A percentile compares a stretch with the other conserved stretches of the same genome.
Conservation (phyloP, 2,797 vertebrate species). For the Darevskia nairensis region DNA sequence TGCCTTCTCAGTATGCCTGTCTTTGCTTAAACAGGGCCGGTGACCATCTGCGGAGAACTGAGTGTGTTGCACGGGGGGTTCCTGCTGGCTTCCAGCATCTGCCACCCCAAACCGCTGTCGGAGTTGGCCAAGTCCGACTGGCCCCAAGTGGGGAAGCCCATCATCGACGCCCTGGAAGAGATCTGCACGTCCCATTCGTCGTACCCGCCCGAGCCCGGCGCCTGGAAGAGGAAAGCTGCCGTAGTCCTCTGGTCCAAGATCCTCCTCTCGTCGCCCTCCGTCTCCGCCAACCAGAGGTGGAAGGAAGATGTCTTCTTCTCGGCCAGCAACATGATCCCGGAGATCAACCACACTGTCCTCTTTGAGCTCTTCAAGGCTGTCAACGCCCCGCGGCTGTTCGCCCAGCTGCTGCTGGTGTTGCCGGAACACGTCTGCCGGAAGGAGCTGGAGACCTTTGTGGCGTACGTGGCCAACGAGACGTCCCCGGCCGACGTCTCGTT, state of each 20-base stretch:
- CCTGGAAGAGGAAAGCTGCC: conserved; percentile 84
- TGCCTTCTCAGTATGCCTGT: not conserved
- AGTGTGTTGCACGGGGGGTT: conserved; percentile 92
- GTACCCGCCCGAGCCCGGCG: conserved; percentile 44
- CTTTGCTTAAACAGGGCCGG: conserved; percentile 77
- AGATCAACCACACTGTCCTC: conserved; percentile 80
- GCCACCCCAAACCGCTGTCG: conserved; percentile 80
- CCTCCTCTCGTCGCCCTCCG: conserved; percentile 64
- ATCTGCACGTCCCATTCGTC: conserved; percentile 64
- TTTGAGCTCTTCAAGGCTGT: conserved; percentile 88
- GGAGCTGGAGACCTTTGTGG: conserved; percentile 81
- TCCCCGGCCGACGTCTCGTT: conserved; percentile 79
- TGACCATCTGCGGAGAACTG: conserved; percentile 86
- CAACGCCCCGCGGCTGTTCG: conserved; percentile 73
- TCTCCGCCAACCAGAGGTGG: conserved; percentile 81
- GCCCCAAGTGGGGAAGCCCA: conserved; percentile 79
- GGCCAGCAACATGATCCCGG: conserved; percentile 86
- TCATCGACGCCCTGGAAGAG: conserved; percentile 85
- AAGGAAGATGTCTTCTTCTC: conserved; percentile 89
- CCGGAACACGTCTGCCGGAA: conserved; percentile 65
- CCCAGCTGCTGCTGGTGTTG: conserved; percentile 84
- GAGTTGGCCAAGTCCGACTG: conserved; percentile 88
- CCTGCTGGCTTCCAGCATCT: conserved; percentile 84
- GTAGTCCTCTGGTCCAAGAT: conserved; percentile 90
- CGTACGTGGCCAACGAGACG: conserved; percentile 77